Base-by-base conservation (phyloP, 1,140 invertebrate genomes). In the Ceratitis capitata region DNA sequence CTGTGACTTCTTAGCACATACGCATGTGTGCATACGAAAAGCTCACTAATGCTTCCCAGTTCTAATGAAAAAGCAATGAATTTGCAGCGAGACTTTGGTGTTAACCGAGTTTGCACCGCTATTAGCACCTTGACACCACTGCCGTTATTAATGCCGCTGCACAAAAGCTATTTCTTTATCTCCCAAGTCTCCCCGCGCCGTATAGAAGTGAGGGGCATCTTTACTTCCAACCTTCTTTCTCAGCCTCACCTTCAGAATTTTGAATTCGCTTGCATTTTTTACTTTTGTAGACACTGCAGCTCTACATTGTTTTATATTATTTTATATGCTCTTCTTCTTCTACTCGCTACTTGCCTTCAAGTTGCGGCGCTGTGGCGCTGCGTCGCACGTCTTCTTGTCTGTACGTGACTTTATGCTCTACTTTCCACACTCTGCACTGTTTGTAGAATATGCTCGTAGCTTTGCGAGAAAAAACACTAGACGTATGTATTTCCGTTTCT, bases 101-200 rank as follows among this genome's bases (percentile, higher is more conserved):
- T 78, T 78, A n/a, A 23, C 69, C 19, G 26, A 78, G 19, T 78
- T 78, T 47, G 69, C 69, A 19, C 6, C 35, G 2, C 42, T 78
- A 78, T 78, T 78, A 45, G 69, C 69, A 78, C 69, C 69, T 78
- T 78, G 39, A 78, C 35, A 78, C 39, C 19, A 23, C 69, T 45
- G 26, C 35, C 19, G 69, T 78, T 35, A 10, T 35, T 26, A n/a
- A 16, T 35, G 9, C 58, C 16, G 23, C 14, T n/a, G n/a, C n/a
- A n/a, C n/a, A n/a, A n/a, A n/a, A n/a, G n/a, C n/a, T n/a, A n/a
- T n/a, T n/a, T n/a, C n/a, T n/a, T n/a, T n/a, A n/a, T n/a, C n/a
- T n/a, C n/a, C n/a, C n/a, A n/a, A n/a, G n/a, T n/a, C n/a, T n/a
- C n/a, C n/a, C n/a, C n/a, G n/a, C n/a, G n/a, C n/a, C n/a, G n/a